Evolutionary conservation across 2,113 vertebrate species (phyloP).

Genomic region (Notechis scutatus): DNA sequence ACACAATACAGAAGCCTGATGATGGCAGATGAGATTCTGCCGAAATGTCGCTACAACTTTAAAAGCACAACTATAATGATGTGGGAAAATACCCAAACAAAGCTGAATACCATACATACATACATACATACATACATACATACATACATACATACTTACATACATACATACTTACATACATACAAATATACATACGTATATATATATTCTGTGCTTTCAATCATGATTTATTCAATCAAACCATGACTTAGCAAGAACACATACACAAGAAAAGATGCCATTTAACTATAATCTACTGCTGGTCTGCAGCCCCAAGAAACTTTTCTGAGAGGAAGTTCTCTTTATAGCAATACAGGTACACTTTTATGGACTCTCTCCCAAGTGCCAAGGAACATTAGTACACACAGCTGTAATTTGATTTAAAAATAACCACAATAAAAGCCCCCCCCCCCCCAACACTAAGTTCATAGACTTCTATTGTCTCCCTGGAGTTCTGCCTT

Average conservation of each 20-base stretch:
- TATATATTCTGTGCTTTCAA: neutral
- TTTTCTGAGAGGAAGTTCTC: neutral
- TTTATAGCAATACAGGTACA: neutral
- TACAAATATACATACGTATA: neutral
- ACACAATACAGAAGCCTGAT: too few species aligned
- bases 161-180: too few species aligned
- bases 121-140: too few species aligned
- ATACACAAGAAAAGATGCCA: neutral
- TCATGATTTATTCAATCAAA: neutral
- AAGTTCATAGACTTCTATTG: neutral
- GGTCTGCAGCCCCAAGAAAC: neutral
- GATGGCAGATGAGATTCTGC: too few species aligned
- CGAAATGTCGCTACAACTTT: too few species aligned
- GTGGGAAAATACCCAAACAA: too few species aligned
- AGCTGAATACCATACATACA: too few species aligned
- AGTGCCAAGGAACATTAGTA: neutral
- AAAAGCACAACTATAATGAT: too few species aligned
- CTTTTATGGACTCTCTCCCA: neutral
- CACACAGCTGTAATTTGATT: neutral
- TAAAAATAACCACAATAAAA: neutral
- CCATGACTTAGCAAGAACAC: neutral
- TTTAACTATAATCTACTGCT: neutral
- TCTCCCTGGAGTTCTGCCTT: neutral
- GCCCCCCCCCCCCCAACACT: accelerated
- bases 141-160: too few species aligned